These are phyloP conservation scores for Apoda limacodes DNA, from an alignment of 2,888 invertebrate species.

Conservation along the genomic window DNA sequence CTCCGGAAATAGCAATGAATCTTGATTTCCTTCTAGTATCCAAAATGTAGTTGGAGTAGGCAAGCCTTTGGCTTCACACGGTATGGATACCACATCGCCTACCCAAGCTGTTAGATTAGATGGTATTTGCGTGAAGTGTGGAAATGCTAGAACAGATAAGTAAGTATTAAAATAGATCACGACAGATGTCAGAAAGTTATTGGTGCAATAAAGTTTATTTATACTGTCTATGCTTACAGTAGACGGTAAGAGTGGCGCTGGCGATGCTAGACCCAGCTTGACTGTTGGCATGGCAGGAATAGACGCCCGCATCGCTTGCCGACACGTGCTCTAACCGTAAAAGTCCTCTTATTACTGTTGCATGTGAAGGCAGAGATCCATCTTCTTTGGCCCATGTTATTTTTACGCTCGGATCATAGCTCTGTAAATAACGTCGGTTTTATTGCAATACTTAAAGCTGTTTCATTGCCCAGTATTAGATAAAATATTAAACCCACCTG, in stretches of 20 bases:
- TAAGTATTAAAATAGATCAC: slow-evolving; percentile 52
- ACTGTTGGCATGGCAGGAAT: slow-evolving; percentile 93
- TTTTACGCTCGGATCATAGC: slow-evolving; percentile 56
- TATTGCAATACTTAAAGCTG: background rate
- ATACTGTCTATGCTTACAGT: slow-evolving; percentile 79
- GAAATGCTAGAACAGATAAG: slow-evolving; percentile 81
- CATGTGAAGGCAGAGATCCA: slow-evolving; percentile 50
- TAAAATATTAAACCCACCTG: slow-evolving; percentile 57
- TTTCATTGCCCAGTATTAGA: background rate
- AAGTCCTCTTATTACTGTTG: slow-evolving; percentile 51
- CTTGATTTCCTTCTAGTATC: slow-evolving; percentile 92
- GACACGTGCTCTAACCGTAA: slow-evolving; percentile 86
- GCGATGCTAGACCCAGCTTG: slow-evolving; percentile 89
- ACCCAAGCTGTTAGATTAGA: slow-evolving; percentile 89
- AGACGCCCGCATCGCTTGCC: slow-evolving; percentile 87
- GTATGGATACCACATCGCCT: slow-evolving; percentile 89
- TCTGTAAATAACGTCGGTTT: no score
- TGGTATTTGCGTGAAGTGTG: slow-evolving; percentile 87
- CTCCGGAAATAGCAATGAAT: slow-evolving; percentile 68
- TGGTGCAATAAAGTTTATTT: slow-evolving; percentile 49
- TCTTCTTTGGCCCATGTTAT: slow-evolving; percentile 64
- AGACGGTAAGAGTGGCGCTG: slow-evolving; percentile 88
- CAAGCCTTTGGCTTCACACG: slow-evolving; percentile 92
- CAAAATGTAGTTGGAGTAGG: slow-evolving; percentile 95
- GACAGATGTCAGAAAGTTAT: slow-evolving; percentile 42